Evolutionary conservation across 2,797 vertebrate species (phyloP), one percentile per base, ranked within the genome.

Genomic region (Diplodus sargus): DNA sequence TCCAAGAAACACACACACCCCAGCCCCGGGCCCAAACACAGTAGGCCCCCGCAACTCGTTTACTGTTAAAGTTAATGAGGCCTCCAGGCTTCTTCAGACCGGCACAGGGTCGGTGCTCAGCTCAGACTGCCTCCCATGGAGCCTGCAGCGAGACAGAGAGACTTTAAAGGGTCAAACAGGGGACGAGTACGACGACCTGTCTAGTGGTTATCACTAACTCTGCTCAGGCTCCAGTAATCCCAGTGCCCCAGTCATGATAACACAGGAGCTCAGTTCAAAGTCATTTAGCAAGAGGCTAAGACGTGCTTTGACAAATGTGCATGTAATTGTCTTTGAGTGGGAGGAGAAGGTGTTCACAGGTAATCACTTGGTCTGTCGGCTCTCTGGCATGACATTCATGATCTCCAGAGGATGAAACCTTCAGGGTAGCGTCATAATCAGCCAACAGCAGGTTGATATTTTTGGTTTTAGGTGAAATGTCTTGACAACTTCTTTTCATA

Each of bases 21-120:
- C 49, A 20, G 78, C 84, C 84, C 64, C 57, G n/a, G 75, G 82
- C 63, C 63, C 49, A 49, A 62, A 77, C 57, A 64, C 79, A 82
- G 74, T 59, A 74, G 71, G 60, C 49, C 42, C 42, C 20, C 20
- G 13, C 18, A 28, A 69, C 62, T 70, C 54, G 61, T 85, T 80
- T 43, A 82, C 71, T 68, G 76, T 54, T 47, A 34, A 74, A 68
- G 82, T 85, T 87, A 90, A 92, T 77, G 74, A 91, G 81, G 81
- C 83, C 87, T 82, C 51, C 57, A 16, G 87, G 83, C 84, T 80
- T 79, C 85, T 63, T 45, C 25, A 51, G 82, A 53, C 57, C 75
- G 71, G 51, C 61, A 60, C 74, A 70, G 28, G 39, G 70, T 75
- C 62, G 3, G 16, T 70, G 18, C 28, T 57, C 57, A 0, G 65